These are phyloP conservation scores for Ferrisia virgata DNA, from an alignment of 2,888 invertebrate genomes.

Conservation along the genomic window DNA sequence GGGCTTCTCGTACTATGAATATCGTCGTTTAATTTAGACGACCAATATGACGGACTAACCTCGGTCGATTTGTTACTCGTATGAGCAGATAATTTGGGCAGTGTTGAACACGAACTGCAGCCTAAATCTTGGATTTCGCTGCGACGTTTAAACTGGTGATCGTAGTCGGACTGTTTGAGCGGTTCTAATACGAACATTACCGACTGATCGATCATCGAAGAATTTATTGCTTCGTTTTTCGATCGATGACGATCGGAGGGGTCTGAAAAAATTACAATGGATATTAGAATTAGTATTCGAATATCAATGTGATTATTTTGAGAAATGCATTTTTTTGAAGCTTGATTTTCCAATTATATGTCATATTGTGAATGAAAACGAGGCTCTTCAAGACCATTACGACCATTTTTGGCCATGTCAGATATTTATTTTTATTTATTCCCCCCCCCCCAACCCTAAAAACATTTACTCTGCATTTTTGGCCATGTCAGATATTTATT, in stretches of 20 bases:
- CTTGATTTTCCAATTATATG: too few relatives aligned
- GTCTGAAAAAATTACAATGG: too few relatives aligned
- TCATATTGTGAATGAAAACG: too few relatives aligned
- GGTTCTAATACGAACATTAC: conserved; percentile 41
- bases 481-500: too few relatives aligned
- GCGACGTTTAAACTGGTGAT: conserved; percentile 11
- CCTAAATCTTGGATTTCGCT: not conserved
- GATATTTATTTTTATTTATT: too few relatives aligned
- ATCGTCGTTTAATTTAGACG: conserved; percentile 30
- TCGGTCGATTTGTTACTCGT: conserved; percentile 29
- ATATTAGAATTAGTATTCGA: too few relatives aligned
- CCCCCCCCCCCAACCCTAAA: too few relatives aligned
- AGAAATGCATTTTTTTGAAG: too few relatives aligned
- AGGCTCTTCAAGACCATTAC: too few relatives aligned
- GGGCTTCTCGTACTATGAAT: not conserved
- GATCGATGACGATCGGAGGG: not conserved
- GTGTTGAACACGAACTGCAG: conserved; percentile 31
- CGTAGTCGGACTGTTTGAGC: conserved; percentile 36
- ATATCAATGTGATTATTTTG: too few relatives aligned
- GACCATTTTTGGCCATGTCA: too few relatives aligned
- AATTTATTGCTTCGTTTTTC: conserved; percentile 9
- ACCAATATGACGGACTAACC: conserved; percentile 34
- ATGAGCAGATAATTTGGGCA: conserved; percentile 26
- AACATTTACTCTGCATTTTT: too few relatives aligned
- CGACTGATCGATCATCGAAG: conserved; percentile 41